A percentile compares a stretch with the other conserved stretches of the same genome.
phyloP scores from a whole-genome alignment of 2,888 invertebrate species.

The Epistrophe grossulariae region DNA sequence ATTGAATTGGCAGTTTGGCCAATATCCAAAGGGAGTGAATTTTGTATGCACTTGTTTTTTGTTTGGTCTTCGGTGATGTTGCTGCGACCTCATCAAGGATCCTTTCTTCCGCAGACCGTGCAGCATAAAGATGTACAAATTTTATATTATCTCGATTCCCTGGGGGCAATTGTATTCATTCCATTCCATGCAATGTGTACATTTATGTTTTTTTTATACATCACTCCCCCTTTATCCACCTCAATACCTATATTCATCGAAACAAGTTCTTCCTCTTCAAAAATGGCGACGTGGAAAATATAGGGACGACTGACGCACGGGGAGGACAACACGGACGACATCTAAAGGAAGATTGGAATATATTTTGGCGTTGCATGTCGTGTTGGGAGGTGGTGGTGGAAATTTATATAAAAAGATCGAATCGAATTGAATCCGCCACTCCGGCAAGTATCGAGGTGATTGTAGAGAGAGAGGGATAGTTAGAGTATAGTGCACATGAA shows the following conservation, averaged over 20 bases:
- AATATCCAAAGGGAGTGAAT: slow-evolving; percentile 79
- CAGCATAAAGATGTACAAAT: slow-evolving; percentile 56
- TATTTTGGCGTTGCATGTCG: slow-evolving; percentile 61
- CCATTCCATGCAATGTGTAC: slow-evolving; percentile 54
- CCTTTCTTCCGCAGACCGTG: slow-evolving; percentile 59
- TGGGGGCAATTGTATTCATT: slow-evolving; percentile 53
- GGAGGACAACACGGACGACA: slow-evolving; percentile 35
- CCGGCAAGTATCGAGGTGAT: neutral
- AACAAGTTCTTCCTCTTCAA: slow-evolving; percentile 59
- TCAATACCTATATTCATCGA: neutral
- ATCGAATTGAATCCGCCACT: slow-evolving; percentile 45
- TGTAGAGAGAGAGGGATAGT: neutral
- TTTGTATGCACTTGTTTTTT: slow-evolving; percentile 60
- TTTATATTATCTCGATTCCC: slow-evolving; percentile 60
- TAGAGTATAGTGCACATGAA: slow-evolving; percentile 2
- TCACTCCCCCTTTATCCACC: neutral
- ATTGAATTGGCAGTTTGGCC: slow-evolving; percentile 82
- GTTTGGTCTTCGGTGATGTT: slow-evolving; percentile 3
- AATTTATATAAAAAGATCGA: slow-evolving; percentile 39
- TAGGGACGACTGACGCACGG: too few relatives aligned
- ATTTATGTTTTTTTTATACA: slow-evolving; percentile 33
- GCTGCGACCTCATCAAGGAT: slow-evolving; percentile 68
- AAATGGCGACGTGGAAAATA: slow-evolving; percentile 36
- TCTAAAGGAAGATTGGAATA: slow-evolving; percentile 40
- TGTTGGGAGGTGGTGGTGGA: neutral